Percentiles rank a stretch among this genome's conserved stretches.
phyloP scores from a whole-genome alignment of 35 echinoderm and acorn worm genomes.

The Ptychodera flava region DNA sequence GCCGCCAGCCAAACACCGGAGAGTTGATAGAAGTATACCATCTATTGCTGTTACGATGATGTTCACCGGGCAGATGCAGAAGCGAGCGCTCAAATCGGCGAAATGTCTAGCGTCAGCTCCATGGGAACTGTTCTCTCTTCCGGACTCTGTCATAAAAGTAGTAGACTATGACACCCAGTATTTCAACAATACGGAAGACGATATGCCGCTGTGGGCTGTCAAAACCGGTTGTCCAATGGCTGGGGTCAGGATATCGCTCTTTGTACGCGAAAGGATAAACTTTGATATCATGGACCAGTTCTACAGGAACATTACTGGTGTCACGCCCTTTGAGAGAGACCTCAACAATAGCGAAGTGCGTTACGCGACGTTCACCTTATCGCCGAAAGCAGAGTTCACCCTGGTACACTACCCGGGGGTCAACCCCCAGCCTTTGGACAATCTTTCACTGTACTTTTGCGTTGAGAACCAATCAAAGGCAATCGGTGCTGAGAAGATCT shows the following conservation, averaged over 20 bases:
- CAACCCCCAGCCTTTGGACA: constrained; percentile 17
- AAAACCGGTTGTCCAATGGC: constrained; percentile 42
- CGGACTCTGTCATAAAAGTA: constrained; percentile 42
- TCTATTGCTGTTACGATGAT: constrained; percentile 50
- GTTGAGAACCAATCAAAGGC: constrained; percentile 43
- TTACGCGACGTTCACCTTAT: constrained; percentile 54
- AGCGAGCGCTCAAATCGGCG: constrained; percentile 25
- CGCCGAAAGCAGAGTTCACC: constrained; percentile 51
- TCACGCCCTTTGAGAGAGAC: constrained; percentile 38
- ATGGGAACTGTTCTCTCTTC: constrained; percentile 41
- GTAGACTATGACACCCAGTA: constrained; percentile 57
- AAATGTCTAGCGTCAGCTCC: constrained; percentile 41
- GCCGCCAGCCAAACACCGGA: neutral
- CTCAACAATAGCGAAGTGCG: constrained; percentile 14
- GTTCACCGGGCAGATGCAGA: constrained; percentile 46
- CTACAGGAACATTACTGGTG: constrained; percentile 50
- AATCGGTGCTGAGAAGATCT: constrained; percentile 38
- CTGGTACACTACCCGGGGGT: constrained; percentile 45
- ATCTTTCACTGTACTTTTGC: constrained; percentile 41
- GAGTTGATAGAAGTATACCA: constrained; percentile 13
- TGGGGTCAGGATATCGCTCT: constrained; percentile 47
- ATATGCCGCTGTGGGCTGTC: constrained; percentile 56
- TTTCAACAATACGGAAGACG: constrained; percentile 42
- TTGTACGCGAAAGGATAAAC: constrained; percentile 47
- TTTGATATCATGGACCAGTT: constrained; percentile 78